These are phyloP conservation scores for Manduca sexta DNA, from an alignment of 1,140 invertebrate species.

Conservation along the genomic window DNA sequence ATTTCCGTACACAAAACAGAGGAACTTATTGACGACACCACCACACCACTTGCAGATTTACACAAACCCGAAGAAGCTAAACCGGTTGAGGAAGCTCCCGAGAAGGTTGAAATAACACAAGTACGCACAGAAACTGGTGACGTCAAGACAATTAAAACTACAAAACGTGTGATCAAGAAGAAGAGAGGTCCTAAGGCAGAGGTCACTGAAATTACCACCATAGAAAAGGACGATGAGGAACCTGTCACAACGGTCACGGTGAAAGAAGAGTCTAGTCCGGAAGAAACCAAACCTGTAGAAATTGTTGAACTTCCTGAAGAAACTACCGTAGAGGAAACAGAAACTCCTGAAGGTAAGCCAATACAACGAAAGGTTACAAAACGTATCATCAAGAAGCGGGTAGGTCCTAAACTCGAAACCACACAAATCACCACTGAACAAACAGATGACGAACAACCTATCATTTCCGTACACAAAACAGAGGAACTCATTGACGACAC, in stretches of 20 bases:
- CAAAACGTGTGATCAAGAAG: neutral
- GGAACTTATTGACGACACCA: constrained; percentile 1
- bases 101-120: neutral
- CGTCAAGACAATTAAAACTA: neutral
- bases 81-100: neutral
- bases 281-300: constrained; percentile 11
- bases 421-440: constrained; percentile 42
- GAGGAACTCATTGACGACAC: constrained; percentile 27
- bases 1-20: constrained; percentile 1
- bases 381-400: constrained; percentile 44
- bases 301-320: constrained; percentile 23
- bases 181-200: constrained; percentile 17
- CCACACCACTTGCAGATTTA: neutral
- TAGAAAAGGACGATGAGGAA: constrained; percentile 36
- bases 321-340: constrained; percentile 29
- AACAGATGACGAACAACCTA: constrained; percentile 33
- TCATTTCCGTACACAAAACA: constrained; percentile 24
- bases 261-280: constrained; percentile 13
- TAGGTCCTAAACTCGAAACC: constrained; percentile 30
- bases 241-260: constrained; percentile 35
- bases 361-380: constrained; percentile 48
- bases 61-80: constrained; percentile 3
- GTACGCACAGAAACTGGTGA: neutral
- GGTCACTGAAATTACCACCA: constrained; percentile 41
- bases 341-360: constrained; percentile 30